phyloP scores from a whole-genome alignment of 2,797 vertebrate genomes.

The Spinibarbus caldwelli region DNA sequence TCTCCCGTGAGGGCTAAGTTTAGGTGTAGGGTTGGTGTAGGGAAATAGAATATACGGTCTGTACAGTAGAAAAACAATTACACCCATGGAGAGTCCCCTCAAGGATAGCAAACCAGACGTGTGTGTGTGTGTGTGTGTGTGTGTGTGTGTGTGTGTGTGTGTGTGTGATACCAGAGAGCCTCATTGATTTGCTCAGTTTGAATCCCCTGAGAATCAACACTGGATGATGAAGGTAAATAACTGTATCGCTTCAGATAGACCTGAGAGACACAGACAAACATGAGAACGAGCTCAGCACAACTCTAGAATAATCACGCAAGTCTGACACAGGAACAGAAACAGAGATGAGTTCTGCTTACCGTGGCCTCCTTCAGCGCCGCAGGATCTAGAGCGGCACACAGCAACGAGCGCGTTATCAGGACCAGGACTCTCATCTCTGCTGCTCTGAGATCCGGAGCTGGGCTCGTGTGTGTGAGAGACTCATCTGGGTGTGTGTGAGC shows the following conservation, averaged over 20 bases:
- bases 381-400: conserved; percentile 57
- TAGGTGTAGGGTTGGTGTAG: no score
- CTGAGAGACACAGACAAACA: conserved; percentile 63
- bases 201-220: conserved; percentile 63
- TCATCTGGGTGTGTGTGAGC: conserved; percentile 2
- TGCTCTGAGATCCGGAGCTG: neutral
- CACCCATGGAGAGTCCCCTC: no score
- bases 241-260: conserved; percentile 81
- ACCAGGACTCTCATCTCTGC: conserved; percentile 59
- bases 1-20: no score
- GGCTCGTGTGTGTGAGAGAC: neutral
- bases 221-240: conserved; percentile 80
- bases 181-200: conserved; percentile 72
- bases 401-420: conserved; percentile 58
- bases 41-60: no score
- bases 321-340: no score
- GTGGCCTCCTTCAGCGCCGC: conserved; percentile 62
- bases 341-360: conserved; percentile 66
- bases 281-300: neutral
- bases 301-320: neutral
- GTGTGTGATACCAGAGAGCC: conserved; percentile 61
- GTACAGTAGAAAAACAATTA: no score
- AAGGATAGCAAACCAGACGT: no score
- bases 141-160: conserved; percentile 68
- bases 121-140: neutral